Evolutionary conservation across 2,888 invertebrate genomes (phyloP).

Genomic region (Lamellibrachia columna): DNA sequence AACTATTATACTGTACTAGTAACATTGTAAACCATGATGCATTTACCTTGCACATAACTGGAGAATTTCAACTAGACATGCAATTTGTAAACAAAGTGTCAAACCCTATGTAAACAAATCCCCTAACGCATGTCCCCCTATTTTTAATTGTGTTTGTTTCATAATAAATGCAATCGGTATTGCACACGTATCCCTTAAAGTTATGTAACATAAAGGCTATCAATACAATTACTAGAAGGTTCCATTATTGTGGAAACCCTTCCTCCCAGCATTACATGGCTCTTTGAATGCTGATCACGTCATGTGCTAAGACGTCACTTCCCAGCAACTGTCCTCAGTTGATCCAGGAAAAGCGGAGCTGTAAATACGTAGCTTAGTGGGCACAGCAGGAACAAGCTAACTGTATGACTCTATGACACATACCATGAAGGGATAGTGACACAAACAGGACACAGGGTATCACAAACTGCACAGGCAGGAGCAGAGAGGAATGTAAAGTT

Average conservation of each 20-base stretch:
- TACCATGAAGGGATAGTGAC: neutral
- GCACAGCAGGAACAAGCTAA: neutral
- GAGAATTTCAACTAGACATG: no score
- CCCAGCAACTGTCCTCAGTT: neutral
- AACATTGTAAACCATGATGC: no score
- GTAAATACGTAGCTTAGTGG: neutral
- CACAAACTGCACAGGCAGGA: neutral
- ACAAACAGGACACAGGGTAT: neutral
- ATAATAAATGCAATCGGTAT: no score
- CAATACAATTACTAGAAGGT: neutral
- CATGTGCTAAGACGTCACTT: neutral
- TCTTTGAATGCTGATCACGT: neutral
- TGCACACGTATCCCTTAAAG: neutral
- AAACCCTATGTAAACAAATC: no score
- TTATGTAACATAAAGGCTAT: neutral
- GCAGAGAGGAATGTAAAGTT: neutral
- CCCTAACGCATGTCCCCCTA: no score
- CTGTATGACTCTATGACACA: neutral
- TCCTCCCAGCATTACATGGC: neutral
- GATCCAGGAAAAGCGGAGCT: neutral
- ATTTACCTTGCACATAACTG: no score
- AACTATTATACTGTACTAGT: no score
- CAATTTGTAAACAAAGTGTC: no score
- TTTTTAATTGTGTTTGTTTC: no score
- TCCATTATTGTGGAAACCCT: neutral